phyloP scores from a whole-genome alignment of 1,140 invertebrate genomes.

The Venturia canescens region DNA sequence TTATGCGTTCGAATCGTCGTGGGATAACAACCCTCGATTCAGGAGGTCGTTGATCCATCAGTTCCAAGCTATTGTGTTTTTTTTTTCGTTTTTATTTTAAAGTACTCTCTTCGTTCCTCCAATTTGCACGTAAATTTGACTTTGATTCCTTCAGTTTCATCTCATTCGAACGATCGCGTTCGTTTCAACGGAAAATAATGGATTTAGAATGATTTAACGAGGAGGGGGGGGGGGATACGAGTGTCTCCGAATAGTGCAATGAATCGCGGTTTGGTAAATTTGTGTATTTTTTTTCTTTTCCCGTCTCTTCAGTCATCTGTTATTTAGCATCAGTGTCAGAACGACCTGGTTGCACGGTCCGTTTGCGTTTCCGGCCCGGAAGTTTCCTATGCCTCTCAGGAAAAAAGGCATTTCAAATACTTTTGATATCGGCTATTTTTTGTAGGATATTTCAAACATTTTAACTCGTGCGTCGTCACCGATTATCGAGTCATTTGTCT shows the following conservation, averaged over 20 bases:
- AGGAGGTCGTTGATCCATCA: conserved; percentile 3
- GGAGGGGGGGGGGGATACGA: too few relatives aligned
- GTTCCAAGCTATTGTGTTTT: background rate
- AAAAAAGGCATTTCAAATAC: background rate
- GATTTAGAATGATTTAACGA: too few relatives aligned
- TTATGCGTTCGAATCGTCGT: too few relatives aligned
- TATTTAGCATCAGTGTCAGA: conserved; percentile 53
- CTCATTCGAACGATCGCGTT: background rate
- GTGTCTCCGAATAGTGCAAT: too few relatives aligned
- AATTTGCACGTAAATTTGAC: too few relatives aligned
- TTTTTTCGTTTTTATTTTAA: background rate
- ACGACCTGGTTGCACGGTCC: conserved; percentile 73
- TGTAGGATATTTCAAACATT: too few relatives aligned
- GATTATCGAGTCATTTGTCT: too few relatives aligned
- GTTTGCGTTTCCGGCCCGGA: conserved; percentile 73
- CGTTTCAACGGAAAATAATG: too few relatives aligned
- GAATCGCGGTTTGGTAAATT: background rate
- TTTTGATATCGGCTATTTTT: too few relatives aligned
- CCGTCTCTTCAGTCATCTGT: conserved; percentile 22
- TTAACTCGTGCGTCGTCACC: too few relatives aligned
- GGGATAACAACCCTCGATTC: conserved; percentile 11
- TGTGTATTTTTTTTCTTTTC: conserved; percentile 9
- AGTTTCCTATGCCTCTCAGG: conserved; percentile 54
- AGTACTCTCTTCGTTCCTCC: background rate
- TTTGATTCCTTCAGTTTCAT: too few relatives aligned